A percentile compares a stretch with the other conserved stretches of the same genome.
These are phyloP conservation scores for Gallirallus australis DNA, from an alignment of 2,797 vertebrate genomes.

Conservation along the genomic window DNA sequence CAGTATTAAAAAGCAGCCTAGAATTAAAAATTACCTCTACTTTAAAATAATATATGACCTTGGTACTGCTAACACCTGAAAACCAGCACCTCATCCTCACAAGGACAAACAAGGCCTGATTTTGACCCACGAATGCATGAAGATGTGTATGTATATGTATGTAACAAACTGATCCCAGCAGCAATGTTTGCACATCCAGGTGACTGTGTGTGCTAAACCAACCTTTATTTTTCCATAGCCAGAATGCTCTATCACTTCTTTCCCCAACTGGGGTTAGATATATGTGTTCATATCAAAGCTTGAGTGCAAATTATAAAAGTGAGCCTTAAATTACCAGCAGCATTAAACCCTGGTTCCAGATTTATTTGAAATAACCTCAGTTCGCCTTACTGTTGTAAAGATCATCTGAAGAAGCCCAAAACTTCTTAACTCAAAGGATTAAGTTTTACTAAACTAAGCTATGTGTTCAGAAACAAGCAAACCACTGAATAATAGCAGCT, in stretches of 20 bases:
- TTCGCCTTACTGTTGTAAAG: neutral
- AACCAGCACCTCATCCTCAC: neutral
- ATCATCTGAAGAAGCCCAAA: neutral
- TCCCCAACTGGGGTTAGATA: neutral
- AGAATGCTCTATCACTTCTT: neutral
- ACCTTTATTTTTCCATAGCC: neutral
- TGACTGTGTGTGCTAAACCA: neutral
- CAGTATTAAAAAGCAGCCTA: neutral
- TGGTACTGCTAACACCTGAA: neutral
- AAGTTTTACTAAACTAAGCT: constrained; percentile 1
- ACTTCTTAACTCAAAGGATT: neutral
- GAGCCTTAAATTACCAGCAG: neutral
- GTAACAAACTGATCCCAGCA: neutral
- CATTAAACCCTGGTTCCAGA: neutral
- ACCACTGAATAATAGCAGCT: constrained; percentile 26
- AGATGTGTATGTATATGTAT: neutral
- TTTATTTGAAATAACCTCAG: neutral
- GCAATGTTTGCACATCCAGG: neutral
- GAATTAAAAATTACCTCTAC: neutral
- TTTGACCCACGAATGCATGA: neutral
- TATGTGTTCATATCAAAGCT: neutral
- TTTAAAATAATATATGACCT: neutral
- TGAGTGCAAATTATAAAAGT: neutral
- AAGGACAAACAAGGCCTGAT: neutral
- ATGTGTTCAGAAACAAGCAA: neutral